A percentile compares a stretch with the other conserved stretches of the same genome.
These are phyloP conservation scores for Stenodema calcarata DNA, from an alignment of 2,888 invertebrate genomes.

Conservation along the genomic window DNA sequence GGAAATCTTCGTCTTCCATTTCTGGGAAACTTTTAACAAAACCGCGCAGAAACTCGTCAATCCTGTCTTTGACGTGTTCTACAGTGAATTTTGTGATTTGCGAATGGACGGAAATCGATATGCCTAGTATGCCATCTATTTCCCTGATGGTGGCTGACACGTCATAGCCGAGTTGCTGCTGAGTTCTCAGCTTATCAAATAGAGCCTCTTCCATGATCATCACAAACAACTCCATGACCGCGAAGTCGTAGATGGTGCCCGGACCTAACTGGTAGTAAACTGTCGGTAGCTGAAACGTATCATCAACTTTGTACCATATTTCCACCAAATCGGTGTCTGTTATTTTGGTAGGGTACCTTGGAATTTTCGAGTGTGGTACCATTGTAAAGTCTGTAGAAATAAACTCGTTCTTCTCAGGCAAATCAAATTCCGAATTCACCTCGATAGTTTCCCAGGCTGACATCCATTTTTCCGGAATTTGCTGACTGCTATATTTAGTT, in stretches of 20 bases:
- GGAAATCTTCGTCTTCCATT: slow-evolving; percentile 69
- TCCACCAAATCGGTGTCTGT: slow-evolving; percentile 67
- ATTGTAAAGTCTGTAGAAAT: slow-evolving; percentile 75
- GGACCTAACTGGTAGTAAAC: slow-evolving; percentile 75
- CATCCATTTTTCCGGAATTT: slow-evolving; percentile 71
- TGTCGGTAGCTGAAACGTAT: slow-evolving; percentile 80
- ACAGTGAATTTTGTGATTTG: slow-evolving; percentile 77
- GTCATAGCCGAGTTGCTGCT: slow-evolving; percentile 88
- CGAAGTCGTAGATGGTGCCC: slow-evolving; percentile 52
- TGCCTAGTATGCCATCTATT: slow-evolving; percentile 78
- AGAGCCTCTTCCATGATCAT: slow-evolving; percentile 86
- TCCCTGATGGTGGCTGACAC: slow-evolving; percentile 75
- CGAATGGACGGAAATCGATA: slow-evolving; percentile 78
- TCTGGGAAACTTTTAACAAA: slow-evolving; percentile 68
- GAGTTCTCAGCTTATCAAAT: slow-evolving; percentile 83
- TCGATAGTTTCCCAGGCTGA: slow-evolving; percentile 69
- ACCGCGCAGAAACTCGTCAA: slow-evolving; percentile 74
- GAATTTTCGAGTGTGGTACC: slow-evolving; percentile 61
- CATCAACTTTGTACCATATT: slow-evolving; percentile 85
- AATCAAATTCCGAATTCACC: slow-evolving; percentile 68
- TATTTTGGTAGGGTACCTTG: slow-evolving; percentile 68
- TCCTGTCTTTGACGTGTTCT: slow-evolving; percentile 72
- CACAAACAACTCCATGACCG: slow-evolving; percentile 59
- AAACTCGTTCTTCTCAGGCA: slow-evolving; percentile 76
- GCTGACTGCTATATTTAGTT: slow-evolving; percentile 74